Base-by-base conservation (phyloP, 2,888 invertebrate species). In the Xestia xanthographa region DNA sequence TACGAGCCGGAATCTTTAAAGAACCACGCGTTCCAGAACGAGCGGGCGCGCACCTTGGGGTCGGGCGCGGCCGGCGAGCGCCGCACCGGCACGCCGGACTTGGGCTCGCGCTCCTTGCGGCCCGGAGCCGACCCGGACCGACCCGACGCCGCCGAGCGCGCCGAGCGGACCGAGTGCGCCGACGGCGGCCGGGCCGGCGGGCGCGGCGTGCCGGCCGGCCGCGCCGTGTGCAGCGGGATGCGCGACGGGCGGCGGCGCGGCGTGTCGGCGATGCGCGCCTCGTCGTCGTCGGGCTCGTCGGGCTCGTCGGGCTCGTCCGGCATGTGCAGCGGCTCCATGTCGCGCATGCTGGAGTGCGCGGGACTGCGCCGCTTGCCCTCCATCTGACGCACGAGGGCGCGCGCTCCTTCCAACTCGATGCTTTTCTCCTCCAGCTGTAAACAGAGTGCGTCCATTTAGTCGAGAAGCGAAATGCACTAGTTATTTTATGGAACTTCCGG, bases 351-450 rank as follows among this genome's bases (percentile, higher is more conserved):
- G 90, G 88, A 88, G 92, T 92, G 93, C 83, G 48, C 76, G 53
- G 74, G 72, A 79, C 80, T 77, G 80, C 85, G 72, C 67, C 93
- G 86, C 94, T 84, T 60, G 80, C 82, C 97, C 91, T 98, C 98
- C 82, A 98, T 94, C 83, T 98, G 97, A n/a, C 98, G 97, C 76
- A 98, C 97, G 77, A 97, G 97, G 1, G 98, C 98, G 83, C 97
- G 97, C 26, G 98, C 98, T n/a, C 98, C 98, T 93, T 98, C 98
- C 89, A 98, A 91, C 92, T 98, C 98, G 88, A 98, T 98, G 90
- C 97, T 98, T 92, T 98, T 98, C 93, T 98, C 98, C 93, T 98
- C 98, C 88, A 98, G 94, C 98, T 98, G 96, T 26, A 90, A 93
- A 82, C 2, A 34, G n/a, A 38, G 26, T 50, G 22, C 9, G 5